These are phyloP conservation scores for Pampusana beccarii DNA, from an alignment of 2,113 vertebrate genomes.

Conservation along the genomic window DNA sequence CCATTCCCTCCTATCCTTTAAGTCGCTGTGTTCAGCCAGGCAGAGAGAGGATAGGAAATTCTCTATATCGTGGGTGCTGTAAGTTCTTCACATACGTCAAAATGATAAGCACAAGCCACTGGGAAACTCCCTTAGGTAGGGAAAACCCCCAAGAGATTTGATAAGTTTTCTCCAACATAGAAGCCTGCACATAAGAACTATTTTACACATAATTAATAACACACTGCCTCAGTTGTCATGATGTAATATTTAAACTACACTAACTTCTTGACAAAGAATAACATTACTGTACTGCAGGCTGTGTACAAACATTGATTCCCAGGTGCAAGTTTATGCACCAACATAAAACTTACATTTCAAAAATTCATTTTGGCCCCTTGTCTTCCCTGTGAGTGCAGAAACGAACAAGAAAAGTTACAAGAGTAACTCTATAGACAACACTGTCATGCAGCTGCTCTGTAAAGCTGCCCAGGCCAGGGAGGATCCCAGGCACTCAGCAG, in stretches of 20 bases:
- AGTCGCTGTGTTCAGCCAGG: neutral
- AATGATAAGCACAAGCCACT: neutral
- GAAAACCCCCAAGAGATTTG: neutral
- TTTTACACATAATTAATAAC: neutral
- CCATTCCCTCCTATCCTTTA: fast-evolving
- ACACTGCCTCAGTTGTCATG: neutral
- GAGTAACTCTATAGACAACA: neutral
- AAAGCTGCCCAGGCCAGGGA: neutral
- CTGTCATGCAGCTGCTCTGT: neutral
- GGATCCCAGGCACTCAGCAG: neutral
- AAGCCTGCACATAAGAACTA: neutral
- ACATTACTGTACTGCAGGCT: neutral
- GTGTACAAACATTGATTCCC: neutral
- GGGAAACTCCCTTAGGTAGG: neutral
- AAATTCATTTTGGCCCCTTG: neutral
- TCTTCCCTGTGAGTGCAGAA: neutral
- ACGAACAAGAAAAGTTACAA: neutral
- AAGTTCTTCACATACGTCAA: neutral
- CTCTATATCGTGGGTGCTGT: fast-evolving
- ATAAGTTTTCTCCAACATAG: neutral
- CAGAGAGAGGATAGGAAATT: neutral
- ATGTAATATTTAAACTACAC: neutral
- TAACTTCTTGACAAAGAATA: neutral
- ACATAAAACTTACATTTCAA: neutral
- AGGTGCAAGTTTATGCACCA: fast-evolving